These are phyloP conservation scores for Phasia obesa DNA, from an alignment of 2,888 invertebrate genomes.

Conservation along the genomic window DNA sequence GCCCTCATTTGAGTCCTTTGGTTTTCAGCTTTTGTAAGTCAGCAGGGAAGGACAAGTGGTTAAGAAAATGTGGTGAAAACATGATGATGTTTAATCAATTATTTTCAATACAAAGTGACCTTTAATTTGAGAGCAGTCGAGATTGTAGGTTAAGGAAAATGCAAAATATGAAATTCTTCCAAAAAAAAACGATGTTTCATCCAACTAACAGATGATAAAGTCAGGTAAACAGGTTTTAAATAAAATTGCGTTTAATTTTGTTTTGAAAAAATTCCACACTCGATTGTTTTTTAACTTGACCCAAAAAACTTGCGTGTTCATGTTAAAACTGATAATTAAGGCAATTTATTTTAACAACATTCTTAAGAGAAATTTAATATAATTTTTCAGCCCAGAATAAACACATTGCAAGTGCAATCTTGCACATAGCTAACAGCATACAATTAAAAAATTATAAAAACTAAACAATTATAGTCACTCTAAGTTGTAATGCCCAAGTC, in stretches of 20 bases:
- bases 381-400: not conserved
- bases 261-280: not conserved
- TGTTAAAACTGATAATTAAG: slow-evolving; percentile 21
- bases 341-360: not conserved
- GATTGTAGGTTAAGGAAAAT: not conserved
- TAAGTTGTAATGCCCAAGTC: not conserved
- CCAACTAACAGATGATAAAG: not conserved
- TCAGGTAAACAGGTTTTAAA: slow-evolving; percentile 4
- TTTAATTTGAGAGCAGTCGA: slow-evolving; percentile 32
- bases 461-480: slow-evolving; percentile 2
- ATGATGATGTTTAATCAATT: slow-evolving; percentile 40
- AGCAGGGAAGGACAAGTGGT: slow-evolving; percentile 1
- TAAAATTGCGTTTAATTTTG: not conserved
- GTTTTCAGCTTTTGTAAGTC: not conserved
- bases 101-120: slow-evolving; percentile 37
- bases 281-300: not conserved
- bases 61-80: slow-evolving; percentile 31
- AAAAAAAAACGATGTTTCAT: not conserved
- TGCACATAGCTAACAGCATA: not conserved
- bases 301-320: slow-evolving; percentile 17
- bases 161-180: no score
- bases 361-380: slow-evolving; percentile 20
- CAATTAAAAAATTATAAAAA: slow-evolving; percentile 20
- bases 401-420: not conserved
- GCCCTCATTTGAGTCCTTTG: slow-evolving; percentile 13